Percentiles rank a stretch among this genome's conserved stretches.
Conservation (phyloP, 2,113 vertebrate species). For the Ranitomeya variabilis region DNA sequence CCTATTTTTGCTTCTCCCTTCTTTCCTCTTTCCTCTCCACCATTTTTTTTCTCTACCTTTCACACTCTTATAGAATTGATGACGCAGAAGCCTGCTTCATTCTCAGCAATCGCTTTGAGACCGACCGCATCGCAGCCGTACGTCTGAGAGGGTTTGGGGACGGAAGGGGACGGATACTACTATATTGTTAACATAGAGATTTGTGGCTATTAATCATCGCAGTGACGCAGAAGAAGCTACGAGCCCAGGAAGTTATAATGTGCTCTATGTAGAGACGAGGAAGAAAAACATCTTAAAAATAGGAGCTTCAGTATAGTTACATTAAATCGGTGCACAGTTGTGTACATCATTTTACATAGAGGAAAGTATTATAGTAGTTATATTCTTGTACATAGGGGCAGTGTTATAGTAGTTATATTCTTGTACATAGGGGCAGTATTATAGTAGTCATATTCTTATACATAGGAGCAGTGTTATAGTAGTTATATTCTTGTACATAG, state of each 20-base stretch:
- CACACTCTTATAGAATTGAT: slow-evolving; percentile 75
- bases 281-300: not conserved
- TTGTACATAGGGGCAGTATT: not conserved
- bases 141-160: slow-evolving; percentile 39
- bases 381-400: not conserved
- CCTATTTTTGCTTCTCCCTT: not conserved
- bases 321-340: not conserved
- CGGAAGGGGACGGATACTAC: not conserved
- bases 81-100: slow-evolving; percentile 85
- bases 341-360: too few species aligned
- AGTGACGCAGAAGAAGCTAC: not conserved
- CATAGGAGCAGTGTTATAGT: not conserved
- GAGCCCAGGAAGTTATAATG: not conserved
- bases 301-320: not conserved
- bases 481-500: slow-evolving; percentile 8
- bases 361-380: not conserved
- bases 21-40: not conserved
- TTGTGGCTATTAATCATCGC: not conserved
- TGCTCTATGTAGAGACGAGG: not conserved
- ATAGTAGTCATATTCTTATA: not conserved
- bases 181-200: not conserved
- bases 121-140: slow-evolving; percentile 83
- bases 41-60: slow-evolving; percentile 57
- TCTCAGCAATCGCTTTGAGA: slow-evolving; percentile 83
- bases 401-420: slow-evolving; percentile 5